Base-by-base conservation (phyloP, 2,113 vertebrate genomes). In the Chelonoidis abingdonii region DNA sequence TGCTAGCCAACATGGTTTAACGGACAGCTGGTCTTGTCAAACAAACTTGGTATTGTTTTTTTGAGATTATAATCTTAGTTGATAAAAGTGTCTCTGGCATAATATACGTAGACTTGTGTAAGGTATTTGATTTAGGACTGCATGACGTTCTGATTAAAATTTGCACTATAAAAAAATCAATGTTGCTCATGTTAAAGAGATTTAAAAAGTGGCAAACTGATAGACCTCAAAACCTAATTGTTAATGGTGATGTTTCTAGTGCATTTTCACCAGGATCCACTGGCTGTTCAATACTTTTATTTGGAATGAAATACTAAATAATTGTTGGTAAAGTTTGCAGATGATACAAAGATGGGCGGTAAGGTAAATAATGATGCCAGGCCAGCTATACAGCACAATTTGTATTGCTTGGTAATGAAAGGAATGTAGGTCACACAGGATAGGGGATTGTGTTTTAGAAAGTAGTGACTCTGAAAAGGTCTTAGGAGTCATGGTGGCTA, bases 61-160 rank as follows among this genome's bases (percentile, higher is more conserved):
- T 91, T 89, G 81, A 2, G 47, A 13, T 93, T 93, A 82, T 53
- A 80, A 24, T 10, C 79, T 93, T 84, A 17, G 56, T 84, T 84
- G 22, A 38, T 2, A 56, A 19, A 17, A 11, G 2, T 56, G 19
- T 19, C 31, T 92, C 7, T 56, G 6, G 72, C 82, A 17, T 6
- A 65, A 75, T 6, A 1, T 31, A 31, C 41, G 9, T 24, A 90
- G 69, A 2, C 10, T 82, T 69, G 11, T 2, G 6, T 50, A 56
- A 93, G 86, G 79, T 38, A 38, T 16, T 6, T 3, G 3, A 69
- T 62, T 72, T 89, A 44, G 4, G 75, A 1, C 35, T 80, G n/a
- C 3, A 82, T 86, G 5, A 35, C 25, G 25, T 84, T 86, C 21
- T 84, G 8, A 81, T 52, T 82, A 83, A 24, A 59, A 62, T 31